Evolutionary conservation across 2,797 vertebrate genomes (phyloP).

Genomic region (Cygnus olor): DNA sequence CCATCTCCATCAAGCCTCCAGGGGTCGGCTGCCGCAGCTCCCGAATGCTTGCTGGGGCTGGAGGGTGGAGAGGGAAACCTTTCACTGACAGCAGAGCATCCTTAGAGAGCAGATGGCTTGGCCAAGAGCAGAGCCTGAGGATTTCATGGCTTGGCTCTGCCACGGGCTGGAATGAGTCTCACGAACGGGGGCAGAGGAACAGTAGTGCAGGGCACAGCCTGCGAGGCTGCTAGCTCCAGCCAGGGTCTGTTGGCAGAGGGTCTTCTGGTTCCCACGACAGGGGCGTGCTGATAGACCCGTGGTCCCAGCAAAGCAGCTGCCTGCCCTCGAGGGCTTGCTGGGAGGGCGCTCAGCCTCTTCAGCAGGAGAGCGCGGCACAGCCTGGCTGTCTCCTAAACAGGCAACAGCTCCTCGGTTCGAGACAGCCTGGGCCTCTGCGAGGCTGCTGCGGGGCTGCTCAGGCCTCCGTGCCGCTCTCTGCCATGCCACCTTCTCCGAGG

Average conservation of each 20-base stretch:
- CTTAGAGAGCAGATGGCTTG: background rate
- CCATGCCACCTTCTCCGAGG: accelerated
- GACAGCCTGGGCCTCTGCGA: background rate
- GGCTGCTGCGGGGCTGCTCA: background rate
- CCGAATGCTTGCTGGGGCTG: background rate
- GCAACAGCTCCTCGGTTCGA: background rate
- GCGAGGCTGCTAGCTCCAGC: background rate
- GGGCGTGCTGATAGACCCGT: background rate
- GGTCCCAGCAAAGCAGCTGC: background rate
- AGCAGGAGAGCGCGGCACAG: background rate
- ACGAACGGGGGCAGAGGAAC: background rate
- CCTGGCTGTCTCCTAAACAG: background rate
- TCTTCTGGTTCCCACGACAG: background rate
- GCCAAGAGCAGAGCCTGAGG: background rate
- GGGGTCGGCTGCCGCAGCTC: background rate
- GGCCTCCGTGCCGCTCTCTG: background rate
- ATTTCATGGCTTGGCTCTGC: background rate
- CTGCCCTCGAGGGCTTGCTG: background rate
- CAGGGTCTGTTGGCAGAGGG: background rate
- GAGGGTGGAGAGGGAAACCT: background rate
- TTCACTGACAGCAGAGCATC: background rate
- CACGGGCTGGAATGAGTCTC: background rate
- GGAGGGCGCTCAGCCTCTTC: background rate
- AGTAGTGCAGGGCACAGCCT: background rate
- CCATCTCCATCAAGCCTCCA: background rate